Conservation (phyloP, 53 echinoderm and acorn worm genomes). For the Glandiceps talaboti region DNA sequence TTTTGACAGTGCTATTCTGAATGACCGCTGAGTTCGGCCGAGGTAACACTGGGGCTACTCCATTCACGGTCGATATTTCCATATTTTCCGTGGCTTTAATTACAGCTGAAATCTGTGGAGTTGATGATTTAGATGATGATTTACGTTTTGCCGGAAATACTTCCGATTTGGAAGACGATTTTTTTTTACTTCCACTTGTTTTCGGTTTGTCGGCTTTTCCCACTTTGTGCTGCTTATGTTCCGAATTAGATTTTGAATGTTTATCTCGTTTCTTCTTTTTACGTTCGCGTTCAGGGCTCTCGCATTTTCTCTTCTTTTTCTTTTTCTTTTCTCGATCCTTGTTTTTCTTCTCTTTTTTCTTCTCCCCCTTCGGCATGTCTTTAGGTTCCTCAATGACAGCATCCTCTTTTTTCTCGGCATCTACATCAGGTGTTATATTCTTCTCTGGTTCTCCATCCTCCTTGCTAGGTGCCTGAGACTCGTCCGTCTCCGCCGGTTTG, state of each 20-base stretch:
- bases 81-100: background rate
- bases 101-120: background rate
- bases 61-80: background rate
- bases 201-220: background rate
- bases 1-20: background rate
- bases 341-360: slow-evolving; percentile 5
- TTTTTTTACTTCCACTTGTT: background rate
- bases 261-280: slow-evolving; percentile 6
- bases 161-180: background rate
- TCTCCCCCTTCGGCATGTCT: background rate
- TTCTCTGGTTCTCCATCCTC: background rate
- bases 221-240: background rate
- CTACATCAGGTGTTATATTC: background rate
- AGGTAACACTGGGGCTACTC: background rate
- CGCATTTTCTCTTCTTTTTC: slow-evolving; percentile 3
- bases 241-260: background rate
- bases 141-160: background rate
- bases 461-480: background rate
- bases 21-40: background rate
- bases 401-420: slow-evolving; percentile 9
- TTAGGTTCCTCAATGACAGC: slow-evolving; percentile 6
- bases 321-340: slow-evolving; percentile 11
- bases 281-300: background rate
- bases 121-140: background rate
- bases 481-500: slow-evolving; percentile 3